Conservation (phyloP, 1,140 invertebrate genomes). For the Neodiprion fabricii region DNA sequence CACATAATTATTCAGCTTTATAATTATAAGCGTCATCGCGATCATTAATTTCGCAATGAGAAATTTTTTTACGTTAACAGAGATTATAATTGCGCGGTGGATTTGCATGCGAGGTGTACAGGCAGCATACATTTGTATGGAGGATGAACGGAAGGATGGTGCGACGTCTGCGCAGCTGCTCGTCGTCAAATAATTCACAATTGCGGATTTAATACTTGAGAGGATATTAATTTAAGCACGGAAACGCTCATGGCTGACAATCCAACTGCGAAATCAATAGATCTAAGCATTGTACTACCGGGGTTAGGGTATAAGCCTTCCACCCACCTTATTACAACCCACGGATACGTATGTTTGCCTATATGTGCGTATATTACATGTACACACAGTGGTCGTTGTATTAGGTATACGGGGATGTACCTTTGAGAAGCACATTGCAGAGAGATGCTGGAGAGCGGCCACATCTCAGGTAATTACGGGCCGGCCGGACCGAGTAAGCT, state of each 20-base stretch:
- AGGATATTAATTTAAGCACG: background rate
- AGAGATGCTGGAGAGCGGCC: background rate
- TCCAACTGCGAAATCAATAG: background rate
- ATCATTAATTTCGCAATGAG: too few species aligned
- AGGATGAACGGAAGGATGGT: too few species aligned
- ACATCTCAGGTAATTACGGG: conserved; percentile 1
- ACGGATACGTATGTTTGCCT: background rate
- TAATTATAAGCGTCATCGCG: too few species aligned
- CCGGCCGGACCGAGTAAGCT: background rate
- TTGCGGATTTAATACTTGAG: background rate
- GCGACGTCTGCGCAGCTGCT: too few species aligned
- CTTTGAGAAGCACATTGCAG: background rate
- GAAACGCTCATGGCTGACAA: background rate
- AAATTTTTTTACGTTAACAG: too few species aligned
- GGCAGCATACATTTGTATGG: too few species aligned
- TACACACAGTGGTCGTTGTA: background rate
- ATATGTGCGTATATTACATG: background rate
- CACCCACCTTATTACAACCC: too few species aligned
- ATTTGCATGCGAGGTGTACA: too few species aligned
- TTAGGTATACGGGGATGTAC: background rate
- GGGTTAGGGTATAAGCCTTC: background rate
- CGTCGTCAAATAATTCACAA: too few species aligned
- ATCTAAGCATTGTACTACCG: background rate
- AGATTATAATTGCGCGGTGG: too few species aligned
- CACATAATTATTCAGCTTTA: too few species aligned